Conservation (phyloP, 2,113 vertebrate species). For the Zootoca vivipara region DNA sequence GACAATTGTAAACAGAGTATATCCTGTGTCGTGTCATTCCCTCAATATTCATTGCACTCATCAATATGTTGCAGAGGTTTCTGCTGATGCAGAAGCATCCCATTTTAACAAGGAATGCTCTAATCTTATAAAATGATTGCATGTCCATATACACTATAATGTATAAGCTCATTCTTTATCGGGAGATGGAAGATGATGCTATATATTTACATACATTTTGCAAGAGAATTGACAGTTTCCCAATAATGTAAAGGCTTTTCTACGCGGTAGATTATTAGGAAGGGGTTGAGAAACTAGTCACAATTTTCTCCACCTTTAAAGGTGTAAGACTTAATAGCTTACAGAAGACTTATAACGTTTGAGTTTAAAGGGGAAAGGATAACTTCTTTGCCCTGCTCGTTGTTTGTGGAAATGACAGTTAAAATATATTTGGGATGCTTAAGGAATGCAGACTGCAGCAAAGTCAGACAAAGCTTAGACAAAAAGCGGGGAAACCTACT, state of each 20-base stretch:
- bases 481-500: not conserved
- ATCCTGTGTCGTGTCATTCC: not conserved
- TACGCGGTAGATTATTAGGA: conserved; percentile 24
- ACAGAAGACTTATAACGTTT: not conserved
- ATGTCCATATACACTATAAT: not conserved
- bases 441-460: not conserved
- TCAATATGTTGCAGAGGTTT: conserved; percentile 18
- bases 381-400: not conserved
- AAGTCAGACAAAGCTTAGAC: not conserved
- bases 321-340: not conserved
- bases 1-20: accelerated
- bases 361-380: not conserved
- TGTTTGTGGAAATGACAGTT: conserved; percentile 7
- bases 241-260: conserved; percentile 52
- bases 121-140: conserved; percentile 10
- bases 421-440: conserved; percentile 4
- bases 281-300: conserved; percentile 49
- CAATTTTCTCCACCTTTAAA: conserved; percentile 31
- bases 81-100: conserved; percentile 11
- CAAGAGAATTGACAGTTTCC: conserved; percentile 54
- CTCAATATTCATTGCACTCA: not conserved
- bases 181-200: conserved; percentile 17
- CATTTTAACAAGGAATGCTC: conserved; percentile 28
- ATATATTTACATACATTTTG: conserved; percentile 52
- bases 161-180: conserved; percentile 41